These are phyloP conservation scores for Heliconius eleuchia DNA, from an alignment of 1,140 invertebrate genomes.

Conservation along the genomic window DNA sequence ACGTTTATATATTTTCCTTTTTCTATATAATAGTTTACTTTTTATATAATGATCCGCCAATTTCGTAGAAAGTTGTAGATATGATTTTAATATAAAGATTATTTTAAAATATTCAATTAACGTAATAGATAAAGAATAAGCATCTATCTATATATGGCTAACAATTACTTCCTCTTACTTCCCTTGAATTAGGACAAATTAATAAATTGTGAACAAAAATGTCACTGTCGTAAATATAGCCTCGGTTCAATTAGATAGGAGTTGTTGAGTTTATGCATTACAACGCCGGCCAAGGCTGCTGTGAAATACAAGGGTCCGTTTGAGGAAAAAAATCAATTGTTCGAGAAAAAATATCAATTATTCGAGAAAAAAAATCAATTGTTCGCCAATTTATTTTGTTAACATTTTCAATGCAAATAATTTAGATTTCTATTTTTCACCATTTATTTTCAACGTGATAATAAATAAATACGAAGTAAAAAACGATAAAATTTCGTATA, in stretches of 20 bases:
- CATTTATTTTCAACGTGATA: not conserved
- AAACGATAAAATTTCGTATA: not conserved
- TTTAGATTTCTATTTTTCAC: not conserved
- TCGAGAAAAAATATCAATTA: not conserved
- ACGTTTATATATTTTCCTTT: not conserved
- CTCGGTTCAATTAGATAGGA: slow-evolving; percentile 11
- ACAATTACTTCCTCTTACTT: not conserved
- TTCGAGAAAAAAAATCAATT: not conserved
- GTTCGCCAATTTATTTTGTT: not conserved
- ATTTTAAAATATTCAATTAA: not conserved
- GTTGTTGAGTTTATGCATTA: not conserved
- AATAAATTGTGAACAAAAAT: not conserved
- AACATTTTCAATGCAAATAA: not conserved
- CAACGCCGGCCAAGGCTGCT: slow-evolving; percentile 1
- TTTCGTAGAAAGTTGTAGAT: not conserved
- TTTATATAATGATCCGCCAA: not conserved
- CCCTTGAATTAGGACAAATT: not conserved
- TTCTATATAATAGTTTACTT: not conserved
- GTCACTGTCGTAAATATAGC: not conserved
- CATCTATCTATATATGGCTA: too few relatives aligned
- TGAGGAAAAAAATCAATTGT: not conserved
- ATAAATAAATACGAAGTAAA: too few relatives aligned
- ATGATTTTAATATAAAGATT: not conserved
- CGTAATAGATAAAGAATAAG: too few relatives aligned
- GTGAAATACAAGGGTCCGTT: not conserved